phyloP scores from a whole-genome alignment of 2,888 invertebrate genomes.

The Archips crataeganus region DNA sequence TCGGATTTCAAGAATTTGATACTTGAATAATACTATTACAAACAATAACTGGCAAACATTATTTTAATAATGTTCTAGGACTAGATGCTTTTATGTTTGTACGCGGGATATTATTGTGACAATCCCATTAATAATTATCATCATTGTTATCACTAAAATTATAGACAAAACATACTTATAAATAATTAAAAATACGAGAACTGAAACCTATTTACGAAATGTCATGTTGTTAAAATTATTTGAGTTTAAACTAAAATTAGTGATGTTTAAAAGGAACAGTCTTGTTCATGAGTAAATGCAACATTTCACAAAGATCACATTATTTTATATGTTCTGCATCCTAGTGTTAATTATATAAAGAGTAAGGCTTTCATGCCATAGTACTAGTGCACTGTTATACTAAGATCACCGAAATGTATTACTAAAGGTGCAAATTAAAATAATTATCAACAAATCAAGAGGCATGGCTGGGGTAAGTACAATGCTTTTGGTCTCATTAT shows the following conservation, averaged over 20 bases:
- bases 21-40: slow-evolving; percentile 32
- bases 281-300: slow-evolving; percentile 39
- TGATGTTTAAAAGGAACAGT: slow-evolving; percentile 38
- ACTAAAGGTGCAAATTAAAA: slow-evolving; percentile 22
- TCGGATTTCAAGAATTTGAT: slow-evolving; percentile 8
- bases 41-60: slow-evolving; percentile 36
- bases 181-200: slow-evolving; percentile 29
- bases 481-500: slow-evolving; percentile 1
- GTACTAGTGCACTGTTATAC: slow-evolving; percentile 20
- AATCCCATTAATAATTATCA: slow-evolving; percentile 19
- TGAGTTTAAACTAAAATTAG: slow-evolving; percentile 32
- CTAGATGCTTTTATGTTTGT: slow-evolving; percentile 37
- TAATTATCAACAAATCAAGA: slow-evolving; percentile 11
- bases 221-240: slow-evolving; percentile 33
- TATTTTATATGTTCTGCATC: neutral
- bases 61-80: slow-evolving; percentile 35
- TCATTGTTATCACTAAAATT: slow-evolving; percentile 27
- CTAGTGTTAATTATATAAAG: slow-evolving; percentile 1
- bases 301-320: slow-evolving; percentile 6
- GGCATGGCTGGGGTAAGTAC: slow-evolving; percentile 16
- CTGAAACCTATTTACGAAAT: slow-evolving; percentile 31
- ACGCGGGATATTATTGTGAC: slow-evolving; percentile 25
- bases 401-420: slow-evolving; percentile 31
- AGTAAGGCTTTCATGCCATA: neutral
- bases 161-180: slow-evolving; percentile 19